Conservation (phyloP, 2,797 vertebrate species). For the Pseudochirops cupreus region DNA sequence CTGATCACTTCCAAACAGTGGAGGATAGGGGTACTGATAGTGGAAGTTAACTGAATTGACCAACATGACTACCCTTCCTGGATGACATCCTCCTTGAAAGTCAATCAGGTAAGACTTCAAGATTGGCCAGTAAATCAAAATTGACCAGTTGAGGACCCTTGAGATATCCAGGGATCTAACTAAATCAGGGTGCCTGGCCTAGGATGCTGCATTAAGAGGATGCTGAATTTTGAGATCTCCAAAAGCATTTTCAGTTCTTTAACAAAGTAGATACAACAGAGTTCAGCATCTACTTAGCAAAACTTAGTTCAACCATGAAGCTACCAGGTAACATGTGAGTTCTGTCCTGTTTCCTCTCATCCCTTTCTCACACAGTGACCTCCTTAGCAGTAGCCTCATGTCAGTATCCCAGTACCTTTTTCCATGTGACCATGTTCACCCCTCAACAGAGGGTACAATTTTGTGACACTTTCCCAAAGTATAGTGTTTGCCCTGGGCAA, state of each 20-base stretch:
- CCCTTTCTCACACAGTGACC: neutral
- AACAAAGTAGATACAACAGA: neutral
- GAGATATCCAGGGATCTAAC: neutral
- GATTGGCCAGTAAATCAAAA: neutral
- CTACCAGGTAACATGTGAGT: neutral
- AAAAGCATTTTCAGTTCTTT: neutral
- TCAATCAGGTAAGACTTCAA: neutral
- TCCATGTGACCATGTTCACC: neutral
- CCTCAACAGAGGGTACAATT: neutral
- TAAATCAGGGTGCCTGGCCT: neutral
- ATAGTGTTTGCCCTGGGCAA: neutral
- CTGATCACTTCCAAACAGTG: neutral
- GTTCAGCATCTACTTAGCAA: neutral
- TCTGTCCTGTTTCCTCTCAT: neutral
- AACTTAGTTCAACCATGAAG: neutral
- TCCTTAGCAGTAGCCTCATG: neutral
- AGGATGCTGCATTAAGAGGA: neutral
- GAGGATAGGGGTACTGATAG: neutral
- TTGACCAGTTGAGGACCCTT: neutral
- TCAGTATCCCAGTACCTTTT: neutral
- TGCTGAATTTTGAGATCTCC: neutral
- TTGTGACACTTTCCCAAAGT: neutral
- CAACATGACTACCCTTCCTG: neutral
- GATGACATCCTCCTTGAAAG: rapidly evolving
- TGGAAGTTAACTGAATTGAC: neutral